Percentiles rank a stretch among this genome's conserved stretches.
Evolutionary conservation across 30 jellyfish, hydroid and myxozoan species (phyloP).

Genomic region (Pseudorhiza aurosa): DNA sequence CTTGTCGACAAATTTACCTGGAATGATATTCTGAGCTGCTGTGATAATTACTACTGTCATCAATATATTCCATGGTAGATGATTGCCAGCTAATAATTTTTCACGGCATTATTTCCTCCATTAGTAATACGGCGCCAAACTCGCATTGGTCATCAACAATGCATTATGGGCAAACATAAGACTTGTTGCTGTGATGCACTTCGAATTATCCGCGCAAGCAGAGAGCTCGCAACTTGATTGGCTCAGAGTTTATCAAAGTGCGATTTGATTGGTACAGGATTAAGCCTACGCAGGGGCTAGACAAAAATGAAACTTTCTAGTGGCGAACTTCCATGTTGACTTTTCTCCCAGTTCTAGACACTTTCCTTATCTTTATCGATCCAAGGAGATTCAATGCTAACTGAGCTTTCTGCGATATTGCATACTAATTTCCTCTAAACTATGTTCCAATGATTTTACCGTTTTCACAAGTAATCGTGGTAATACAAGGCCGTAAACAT

Average conservation of each 20-base stretch:
- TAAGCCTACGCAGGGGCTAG: background rate
- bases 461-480: too few relatives aligned
- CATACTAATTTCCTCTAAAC: too few relatives aligned
- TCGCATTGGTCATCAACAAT: background rate
- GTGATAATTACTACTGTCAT: background rate
- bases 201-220: slow-evolving; percentile 79
- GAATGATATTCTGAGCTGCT: slow-evolving; percentile 14
- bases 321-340: too few relatives aligned
- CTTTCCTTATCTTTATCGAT: too few relatives aligned
- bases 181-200: slow-evolving; percentile 44
- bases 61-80: slow-evolving; percentile 17
- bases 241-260: background rate
- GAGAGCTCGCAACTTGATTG: slow-evolving; percentile 22
- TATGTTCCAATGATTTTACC: too few relatives aligned
- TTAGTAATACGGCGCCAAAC: slow-evolving; percentile 32
- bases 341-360: too few relatives aligned
- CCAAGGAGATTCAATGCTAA: too few relatives aligned
- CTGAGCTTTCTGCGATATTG: too few relatives aligned
- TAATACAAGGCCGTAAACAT: too few relatives aligned
- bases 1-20: slow-evolving; percentile 13
- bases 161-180: slow-evolving; percentile 50
- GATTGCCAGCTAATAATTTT: background rate
- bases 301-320: too few relatives aligned
- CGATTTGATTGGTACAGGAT: slow-evolving; percentile 4
- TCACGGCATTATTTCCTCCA: slow-evolving; percentile 39